Base-by-base conservation (phyloP, 1,140 invertebrate genomes). In the Conus betulinus region DNA sequence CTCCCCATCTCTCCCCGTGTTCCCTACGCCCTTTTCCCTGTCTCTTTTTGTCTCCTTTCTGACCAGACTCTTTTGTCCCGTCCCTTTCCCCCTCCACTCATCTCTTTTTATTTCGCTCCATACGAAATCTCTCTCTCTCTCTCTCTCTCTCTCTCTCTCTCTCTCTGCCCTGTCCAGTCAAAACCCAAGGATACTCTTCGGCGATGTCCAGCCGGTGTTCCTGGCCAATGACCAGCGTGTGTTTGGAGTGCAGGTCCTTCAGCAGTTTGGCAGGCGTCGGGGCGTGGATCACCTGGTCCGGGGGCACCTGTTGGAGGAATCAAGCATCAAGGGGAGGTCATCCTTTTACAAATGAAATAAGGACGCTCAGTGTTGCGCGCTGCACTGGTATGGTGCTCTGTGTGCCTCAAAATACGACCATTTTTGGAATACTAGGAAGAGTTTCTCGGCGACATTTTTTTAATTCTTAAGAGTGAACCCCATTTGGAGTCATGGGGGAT, bases 121-220 rank as follows among this genome's bases (percentile, higher is more conserved):
- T 63, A 11, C 60, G 0, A 11, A 11, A 11, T 63, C 60, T 63
- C 60, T 51, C n/a, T 79, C 76, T 25, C n/a, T n/a, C 78, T 51
- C n/a, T 81, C 23, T 8, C 39, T 23, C 78, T n/a, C 25, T 23
- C 78, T 25, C 52, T 81, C 78, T 53, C 78, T 81, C 52, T 53
- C 27, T 13, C 27, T 79, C 76, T 51, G 11, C n/a, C 52, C 8
- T 17, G n/a, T 17, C 7, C n/a, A 7, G 25, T 20, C 52, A 71
- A 23, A 71, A 81, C 1, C 39, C n/a, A 93, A 93, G 91, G 92
- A 93, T 93, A 95, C 95, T 94, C 94, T 91, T 95, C 94, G 13
- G 97, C 97, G 89, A 97, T 97, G 90, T 97, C 96, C 85, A 93
- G 93, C 8, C 97, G 94, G 15, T 93, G 91, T 55, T 94, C 95